phyloP scores from a whole-genome alignment of 2,113 vertebrate genomes.

The Oryzias melastigma region DNA sequence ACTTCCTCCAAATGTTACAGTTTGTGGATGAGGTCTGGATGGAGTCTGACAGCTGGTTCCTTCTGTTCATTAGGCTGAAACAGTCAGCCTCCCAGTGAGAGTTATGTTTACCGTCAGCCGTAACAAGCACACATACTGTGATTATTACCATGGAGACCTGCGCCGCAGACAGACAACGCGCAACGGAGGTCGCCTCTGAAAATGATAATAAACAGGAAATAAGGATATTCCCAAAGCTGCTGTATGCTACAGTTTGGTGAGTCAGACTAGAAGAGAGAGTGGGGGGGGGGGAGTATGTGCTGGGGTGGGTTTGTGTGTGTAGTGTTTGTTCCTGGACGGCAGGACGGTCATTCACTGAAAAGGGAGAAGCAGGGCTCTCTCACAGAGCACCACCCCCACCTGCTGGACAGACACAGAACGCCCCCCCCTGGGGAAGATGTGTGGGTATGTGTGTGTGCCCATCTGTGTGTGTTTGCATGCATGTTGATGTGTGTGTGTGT shows the following conservation, averaged over 20 bases:
- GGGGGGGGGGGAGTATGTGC: neutral
- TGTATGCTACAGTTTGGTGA: conserved; percentile 6
- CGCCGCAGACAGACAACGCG: conserved; percentile 9
- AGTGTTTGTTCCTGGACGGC: conserved; percentile 13
- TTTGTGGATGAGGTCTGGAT: conserved; percentile 23
- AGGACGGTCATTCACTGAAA: conserved; percentile 19
- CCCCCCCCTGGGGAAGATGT: conserved; percentile 8
- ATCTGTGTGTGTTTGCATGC: neutral
- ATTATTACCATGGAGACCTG: conserved; percentile 64
- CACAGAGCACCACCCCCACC: conserved; percentile 68
- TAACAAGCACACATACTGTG: conserved; percentile 52
- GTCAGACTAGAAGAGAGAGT: neutral
- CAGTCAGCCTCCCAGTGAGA: conserved; percentile 45
- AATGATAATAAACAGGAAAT: conserved; percentile 15
- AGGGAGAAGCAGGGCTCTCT: neutral
- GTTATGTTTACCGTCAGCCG: conserved; percentile 50
- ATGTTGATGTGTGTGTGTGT: no score
- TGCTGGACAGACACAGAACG: conserved; percentile 41
- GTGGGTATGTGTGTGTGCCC: neutral
- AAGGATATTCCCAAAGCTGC: conserved; percentile 10
- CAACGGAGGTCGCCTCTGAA: conserved; percentile 9
- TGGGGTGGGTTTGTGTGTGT: neutral
- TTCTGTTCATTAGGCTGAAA: conserved; percentile 61
- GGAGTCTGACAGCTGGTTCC: conserved; percentile 40
- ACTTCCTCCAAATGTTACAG: conserved; percentile 33